Evolutionary conservation across 2,797 vertebrate species (phyloP), one percentile per base, ranked within the genome.

Genomic region (Sebastes trivittatus): DNA sequence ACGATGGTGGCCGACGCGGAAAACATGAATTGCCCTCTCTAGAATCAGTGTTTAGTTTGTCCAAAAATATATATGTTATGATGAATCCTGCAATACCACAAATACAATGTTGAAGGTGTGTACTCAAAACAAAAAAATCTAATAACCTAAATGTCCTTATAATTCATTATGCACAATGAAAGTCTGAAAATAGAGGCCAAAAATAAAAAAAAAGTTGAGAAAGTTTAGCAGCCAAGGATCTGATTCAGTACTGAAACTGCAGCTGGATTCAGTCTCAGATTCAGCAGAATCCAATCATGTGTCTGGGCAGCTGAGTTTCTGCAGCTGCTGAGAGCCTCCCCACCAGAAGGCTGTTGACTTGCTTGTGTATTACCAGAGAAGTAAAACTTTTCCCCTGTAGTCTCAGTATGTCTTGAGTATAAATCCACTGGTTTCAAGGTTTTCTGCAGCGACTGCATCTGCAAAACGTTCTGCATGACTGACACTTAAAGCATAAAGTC

Each of bases 221-320:
- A 46, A 16, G 42, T 46, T 46, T 46, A 46, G 42, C 42, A 46
- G 14, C 42, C 6, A 46, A 18, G 42, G 42, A 46, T 46, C 42
- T 46, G 38, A 42, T 42, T 42, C 38, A 16, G 14, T 42, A 38
- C 36, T 38, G 36, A 38, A 38, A 38, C 36, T 38, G 36, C 36
- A 38, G 36, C 36, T 38, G 36, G 11, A 38, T 38, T 38, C 36
- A 38, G 36, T 38, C 36, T 0, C 36, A 38, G 36, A 13, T 38
- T 38, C 46, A 9, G 36, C 68, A 11, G 49, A 2, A 42, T 23
- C 59, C 22, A 6, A 46, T 46, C 42, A 22, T 87, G 86, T 88
- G 83, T 86, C 81, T 23, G 77, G 72, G 76, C 86, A 90, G 88
- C 88, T 89, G 83, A 64, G 67, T 69, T 67, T 29, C 6, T 55